Percentiles rank a stretch among this genome's conserved stretches.
Evolutionary conservation across 2,888 invertebrate genomes (phyloP).

Genomic region (Microplitis deprimator): DNA sequence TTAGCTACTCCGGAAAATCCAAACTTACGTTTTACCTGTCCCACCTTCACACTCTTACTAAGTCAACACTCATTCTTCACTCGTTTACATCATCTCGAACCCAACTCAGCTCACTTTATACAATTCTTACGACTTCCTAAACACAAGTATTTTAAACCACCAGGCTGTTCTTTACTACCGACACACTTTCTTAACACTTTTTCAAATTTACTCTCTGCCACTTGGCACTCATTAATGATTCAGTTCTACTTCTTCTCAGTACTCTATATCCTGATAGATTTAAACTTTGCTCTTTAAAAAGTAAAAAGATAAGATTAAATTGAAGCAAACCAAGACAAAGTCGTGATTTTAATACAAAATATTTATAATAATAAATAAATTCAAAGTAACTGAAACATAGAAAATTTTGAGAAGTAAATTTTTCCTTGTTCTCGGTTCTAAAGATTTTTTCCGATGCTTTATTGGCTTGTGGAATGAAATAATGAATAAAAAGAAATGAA

Average conservation of each 20-base stretch:
- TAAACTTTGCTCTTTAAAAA: too few relatives aligned
- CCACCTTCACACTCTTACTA: slow-evolving; percentile 25
- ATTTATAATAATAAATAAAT: too few relatives aligned
- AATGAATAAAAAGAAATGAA: too few relatives aligned
- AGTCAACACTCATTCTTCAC: slow-evolving; percentile 40
- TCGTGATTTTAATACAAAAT: too few relatives aligned
- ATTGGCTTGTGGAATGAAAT: too few relatives aligned
- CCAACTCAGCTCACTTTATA: slow-evolving; percentile 44
- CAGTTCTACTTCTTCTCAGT: slow-evolving; percentile 46
- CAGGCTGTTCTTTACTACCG: not conserved
- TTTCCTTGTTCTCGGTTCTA: too few relatives aligned
- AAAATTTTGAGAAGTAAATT: too few relatives aligned
- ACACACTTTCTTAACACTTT: not conserved
- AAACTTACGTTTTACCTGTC: slow-evolving; percentile 21
- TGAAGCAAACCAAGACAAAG: too few relatives aligned
- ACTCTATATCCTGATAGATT: too few relatives aligned
- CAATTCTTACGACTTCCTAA: slow-evolving; percentile 58
- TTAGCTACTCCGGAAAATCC: not conserved
- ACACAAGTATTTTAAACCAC: slow-evolving; percentile 49
- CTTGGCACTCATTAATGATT: slow-evolving; percentile 59
- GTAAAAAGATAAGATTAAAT: too few relatives aligned
- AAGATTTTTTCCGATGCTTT: too few relatives aligned
- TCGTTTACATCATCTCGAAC: not conserved
- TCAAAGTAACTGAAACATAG: too few relatives aligned
- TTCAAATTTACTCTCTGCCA: slow-evolving; percentile 21